These are phyloP conservation scores for Mus musculus DNA, from an alignment of 2,113 vertebrate species.

Conservation along the genomic window DNA sequence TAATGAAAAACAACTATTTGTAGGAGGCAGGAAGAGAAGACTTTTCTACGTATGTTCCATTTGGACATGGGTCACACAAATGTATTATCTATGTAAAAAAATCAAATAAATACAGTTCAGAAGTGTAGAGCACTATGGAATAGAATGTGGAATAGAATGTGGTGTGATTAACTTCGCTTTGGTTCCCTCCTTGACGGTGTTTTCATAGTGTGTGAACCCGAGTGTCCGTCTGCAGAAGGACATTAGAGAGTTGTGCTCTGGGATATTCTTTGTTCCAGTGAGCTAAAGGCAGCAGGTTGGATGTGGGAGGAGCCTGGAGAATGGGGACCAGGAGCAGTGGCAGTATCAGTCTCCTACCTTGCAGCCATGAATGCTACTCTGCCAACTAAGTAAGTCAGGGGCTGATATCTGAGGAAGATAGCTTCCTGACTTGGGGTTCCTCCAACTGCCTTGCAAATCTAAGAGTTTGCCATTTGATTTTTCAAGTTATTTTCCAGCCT, in stretches of 20 bases:
- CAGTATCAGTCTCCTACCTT: neutral
- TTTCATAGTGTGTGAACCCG: neutral
- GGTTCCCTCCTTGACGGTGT: neutral
- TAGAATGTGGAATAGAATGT: neutral
- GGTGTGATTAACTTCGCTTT: neutral
- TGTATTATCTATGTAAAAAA: neutral
- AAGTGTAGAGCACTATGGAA: neutral
- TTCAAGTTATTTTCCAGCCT: neutral
- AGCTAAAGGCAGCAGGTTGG: neutral
- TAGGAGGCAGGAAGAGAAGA: neutral
- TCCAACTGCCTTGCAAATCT: neutral
- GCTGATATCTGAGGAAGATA: neutral
- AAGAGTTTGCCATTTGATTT: neutral
- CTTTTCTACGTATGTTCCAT: neutral
- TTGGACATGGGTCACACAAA: neutral
- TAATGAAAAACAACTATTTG: neutral
- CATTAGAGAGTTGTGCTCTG: neutral
- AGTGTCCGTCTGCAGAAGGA: neutral
- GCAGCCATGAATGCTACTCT: neutral
- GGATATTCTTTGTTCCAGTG: neutral
- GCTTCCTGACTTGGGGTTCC: neutral
- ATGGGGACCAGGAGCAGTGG: neutral
- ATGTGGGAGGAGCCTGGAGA: fast-evolving
- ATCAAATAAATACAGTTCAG: neutral
- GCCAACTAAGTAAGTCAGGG: no score